phyloP scores from a whole-genome alignment of 2,888 invertebrate species.

The Adelphocoris suturalis region DNA sequence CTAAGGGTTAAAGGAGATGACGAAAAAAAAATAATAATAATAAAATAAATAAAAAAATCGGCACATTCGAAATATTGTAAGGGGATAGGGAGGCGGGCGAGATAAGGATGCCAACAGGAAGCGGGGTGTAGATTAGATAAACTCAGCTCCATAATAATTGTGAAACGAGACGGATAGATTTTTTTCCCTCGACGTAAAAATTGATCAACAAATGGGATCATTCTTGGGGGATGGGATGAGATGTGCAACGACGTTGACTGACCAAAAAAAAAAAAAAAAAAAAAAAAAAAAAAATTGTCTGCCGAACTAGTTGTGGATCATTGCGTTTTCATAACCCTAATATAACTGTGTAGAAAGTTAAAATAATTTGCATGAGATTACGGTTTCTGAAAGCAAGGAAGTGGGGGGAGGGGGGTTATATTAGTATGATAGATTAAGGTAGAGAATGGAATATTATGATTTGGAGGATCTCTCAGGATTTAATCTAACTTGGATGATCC shows the following conservation, averaged over 20 bases:
- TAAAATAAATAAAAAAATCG: slow-evolving; percentile 9
- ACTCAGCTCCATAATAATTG: background rate
- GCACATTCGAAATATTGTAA: slow-evolving; percentile 23
- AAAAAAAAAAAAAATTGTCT: no score
- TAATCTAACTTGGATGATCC: no score
- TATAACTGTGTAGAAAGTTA: no score
- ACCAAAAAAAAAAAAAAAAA: no score
- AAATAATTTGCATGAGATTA: no score
- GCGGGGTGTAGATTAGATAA: slow-evolving; percentile 22
- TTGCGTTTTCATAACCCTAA: no score
- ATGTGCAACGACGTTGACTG: background rate
- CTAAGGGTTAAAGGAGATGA: slow-evolving; percentile 20
- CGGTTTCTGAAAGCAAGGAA: no score
- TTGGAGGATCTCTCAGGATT: no score
- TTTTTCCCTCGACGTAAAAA: slow-evolving; percentile 9
- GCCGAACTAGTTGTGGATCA: no score
- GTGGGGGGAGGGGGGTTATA: no score
- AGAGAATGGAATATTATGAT: no score
- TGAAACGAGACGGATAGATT: background rate
- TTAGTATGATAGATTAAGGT: no score
- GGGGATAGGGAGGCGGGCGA: background rate
- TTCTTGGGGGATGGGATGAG: background rate
- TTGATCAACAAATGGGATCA: background rate
- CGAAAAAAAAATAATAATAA: background rate
- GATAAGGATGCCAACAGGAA: slow-evolving; percentile 19